Evolutionary conservation across 2,888 invertebrate genomes (phyloP).

Genomic region (Fragum fragum): DNA sequence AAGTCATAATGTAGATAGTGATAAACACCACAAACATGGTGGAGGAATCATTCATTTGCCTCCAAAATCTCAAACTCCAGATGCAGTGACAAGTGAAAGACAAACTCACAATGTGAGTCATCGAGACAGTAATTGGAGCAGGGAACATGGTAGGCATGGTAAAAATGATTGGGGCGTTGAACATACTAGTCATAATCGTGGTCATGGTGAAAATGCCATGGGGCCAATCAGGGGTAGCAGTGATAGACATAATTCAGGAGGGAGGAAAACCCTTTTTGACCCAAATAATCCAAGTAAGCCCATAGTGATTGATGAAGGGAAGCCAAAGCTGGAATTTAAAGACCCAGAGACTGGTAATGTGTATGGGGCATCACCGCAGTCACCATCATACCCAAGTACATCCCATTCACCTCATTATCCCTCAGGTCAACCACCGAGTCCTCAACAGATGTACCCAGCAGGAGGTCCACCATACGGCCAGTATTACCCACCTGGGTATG

Average conservation of each 20-base stretch:
- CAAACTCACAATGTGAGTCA: not conserved
- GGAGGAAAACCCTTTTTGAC: conserved; percentile 79
- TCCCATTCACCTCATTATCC: conserved; percentile 49
- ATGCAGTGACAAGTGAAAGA: conserved; percentile 5
- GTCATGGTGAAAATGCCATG: not conserved
- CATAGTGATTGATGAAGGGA: conserved; percentile 71
- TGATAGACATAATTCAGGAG: conserved; percentile 61
- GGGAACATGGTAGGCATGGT: conserved; percentile 14
- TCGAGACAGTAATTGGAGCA: conserved; percentile 3
- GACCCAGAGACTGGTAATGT: conserved; percentile 65
- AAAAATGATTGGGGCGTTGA: not conserved
- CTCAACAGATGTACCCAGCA: conserved; percentile 47
- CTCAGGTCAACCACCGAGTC: conserved; percentile 39
- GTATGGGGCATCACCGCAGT: conserved; percentile 61
- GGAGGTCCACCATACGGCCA: conserved; percentile 15
- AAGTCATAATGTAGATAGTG: conserved; percentile 24
- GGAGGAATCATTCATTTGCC: conserved; percentile 74
- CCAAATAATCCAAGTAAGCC: conserved; percentile 84
- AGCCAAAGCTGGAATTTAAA: conserved; percentile 70
- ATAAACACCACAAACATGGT: conserved; percentile 39
- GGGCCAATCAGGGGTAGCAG: conserved; percentile 13
- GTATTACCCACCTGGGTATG: conserved; percentile 55
- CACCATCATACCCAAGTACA: conserved; percentile 44
- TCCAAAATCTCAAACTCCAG: conserved; percentile 44
- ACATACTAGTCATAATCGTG: conserved; percentile 5